Evolutionary conservation across 1,140 invertebrate species (phyloP).

Genomic region (Stenopsyche tienmushanensis): DNA sequence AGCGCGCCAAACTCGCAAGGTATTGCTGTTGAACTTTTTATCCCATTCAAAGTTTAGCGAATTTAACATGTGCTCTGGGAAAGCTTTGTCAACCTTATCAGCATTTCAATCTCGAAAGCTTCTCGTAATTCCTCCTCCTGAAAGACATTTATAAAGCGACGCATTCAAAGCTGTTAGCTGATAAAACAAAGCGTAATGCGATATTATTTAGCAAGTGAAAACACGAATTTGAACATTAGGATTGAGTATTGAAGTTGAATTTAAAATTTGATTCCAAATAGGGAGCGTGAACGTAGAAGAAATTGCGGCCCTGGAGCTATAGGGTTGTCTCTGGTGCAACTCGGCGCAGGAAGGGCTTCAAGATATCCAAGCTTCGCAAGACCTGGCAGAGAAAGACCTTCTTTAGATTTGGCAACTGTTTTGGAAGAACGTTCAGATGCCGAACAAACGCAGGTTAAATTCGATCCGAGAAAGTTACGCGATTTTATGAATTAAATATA

Average conservation of each 20-base stretch:
- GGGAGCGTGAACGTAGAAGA: conserved; percentile 72
- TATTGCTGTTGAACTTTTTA: conserved; percentile 30
- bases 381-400: conserved; percentile 66
- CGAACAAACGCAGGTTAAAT: conserved; percentile 61
- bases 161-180: no score
- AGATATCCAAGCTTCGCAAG: conserved; percentile 68
- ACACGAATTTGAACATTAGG: no score
- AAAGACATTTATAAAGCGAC: no score
- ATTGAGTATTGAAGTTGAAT: no score
- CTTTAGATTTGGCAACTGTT: conserved; percentile 76
- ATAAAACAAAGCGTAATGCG: no score
- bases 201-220: no score
- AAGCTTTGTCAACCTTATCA: no score
- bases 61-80: no score
- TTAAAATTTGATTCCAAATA: no score
- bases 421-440: conserved; percentile 76
- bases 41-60: background rate
- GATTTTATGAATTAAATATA: background rate
- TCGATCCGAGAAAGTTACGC: background rate
- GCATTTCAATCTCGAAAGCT: no score
- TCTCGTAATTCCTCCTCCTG: no score
- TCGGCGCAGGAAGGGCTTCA: conserved; percentile 67
- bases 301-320: conserved; percentile 78
- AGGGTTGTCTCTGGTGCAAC: conserved; percentile 74
- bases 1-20: conserved; percentile 76